Base-by-base conservation (phyloP, 2,113 vertebrate species). In the Ochotona princeps region DNA sequence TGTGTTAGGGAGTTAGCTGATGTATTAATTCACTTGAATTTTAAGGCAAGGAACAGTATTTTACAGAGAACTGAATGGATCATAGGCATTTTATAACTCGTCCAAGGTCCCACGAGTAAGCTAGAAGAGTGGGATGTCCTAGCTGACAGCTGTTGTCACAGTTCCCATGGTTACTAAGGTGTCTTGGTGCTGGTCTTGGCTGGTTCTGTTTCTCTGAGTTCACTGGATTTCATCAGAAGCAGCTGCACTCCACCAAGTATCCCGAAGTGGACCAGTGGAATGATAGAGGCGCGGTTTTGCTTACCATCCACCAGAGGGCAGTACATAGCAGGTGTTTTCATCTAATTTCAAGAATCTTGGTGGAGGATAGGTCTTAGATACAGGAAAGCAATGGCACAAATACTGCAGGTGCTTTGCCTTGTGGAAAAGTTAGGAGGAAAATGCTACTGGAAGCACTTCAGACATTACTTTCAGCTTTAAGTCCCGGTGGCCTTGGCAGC, bases 291-390 rank as follows among this genome's bases (percentile, higher is more conserved):
- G 80, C 87, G 49, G 20, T 84, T 94, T 38, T 51, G 69, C 1
- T 7, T 0, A 1, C 3, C 25, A 0, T 54, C 76, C 96, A 60
- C 91, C 81, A 96, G 96, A 65, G 95, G 96, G 91, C 80, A 92
- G 67, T 18, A 65, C 11, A 57, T 0, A 49, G 73, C 0, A 9
- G 72, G 38, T 76, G 57, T 47, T 93, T 76, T 60, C 30, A 70
- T 38, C 11, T 11, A 61, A 70, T 87, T 32, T 94, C 11, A 60
- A 79, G 57, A 26, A 5, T 84, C 63, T 83, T 28, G 2, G 10
- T 13, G 1, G 10, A 7, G 32, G 28, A 61, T 80, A 87, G 30
- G 25, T 1, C 18, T 65, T 25, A 18, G 20, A 73, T 44, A 20
- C 17, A 8, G 0, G 1, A 70, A 32, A 35, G 14, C 25, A 6